phyloP scores from a whole-genome alignment of 2,888 invertebrate species.

The Nephrotoma guestfalica region DNA sequence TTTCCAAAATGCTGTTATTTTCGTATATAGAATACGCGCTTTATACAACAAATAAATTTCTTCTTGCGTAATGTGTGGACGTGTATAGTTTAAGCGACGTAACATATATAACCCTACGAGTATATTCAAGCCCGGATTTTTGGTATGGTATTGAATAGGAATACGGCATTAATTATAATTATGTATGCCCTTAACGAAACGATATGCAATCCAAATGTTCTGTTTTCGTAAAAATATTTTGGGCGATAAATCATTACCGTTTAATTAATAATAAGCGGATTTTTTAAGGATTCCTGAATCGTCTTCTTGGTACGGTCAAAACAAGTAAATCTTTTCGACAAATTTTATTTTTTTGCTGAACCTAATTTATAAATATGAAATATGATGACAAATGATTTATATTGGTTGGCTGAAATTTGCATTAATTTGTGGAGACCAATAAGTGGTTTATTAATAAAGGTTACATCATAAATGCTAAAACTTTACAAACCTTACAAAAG shows the following conservation, averaged over 20 bases:
- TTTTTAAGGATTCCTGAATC: neutral
- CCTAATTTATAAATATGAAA: neutral
- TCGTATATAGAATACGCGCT: neutral
- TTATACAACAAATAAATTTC: neutral
- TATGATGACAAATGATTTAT: neutral
- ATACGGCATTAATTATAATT: neutral
- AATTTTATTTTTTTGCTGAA: neutral
- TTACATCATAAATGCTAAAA: too few species aligned
- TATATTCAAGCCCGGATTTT: too few species aligned
- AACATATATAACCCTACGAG: neutral
- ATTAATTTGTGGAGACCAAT: too few species aligned
- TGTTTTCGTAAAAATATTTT: neutral
- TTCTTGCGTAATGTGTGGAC: neutral
- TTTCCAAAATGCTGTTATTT: neutral
- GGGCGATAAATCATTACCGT: neutral
- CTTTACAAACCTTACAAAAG: too few species aligned
- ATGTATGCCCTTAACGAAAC: neutral
- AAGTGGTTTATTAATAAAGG: too few species aligned
- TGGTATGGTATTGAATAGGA: neutral
- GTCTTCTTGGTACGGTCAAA: neutral
- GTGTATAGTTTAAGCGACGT: neutral
- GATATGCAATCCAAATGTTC: neutral
- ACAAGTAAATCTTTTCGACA: neutral
- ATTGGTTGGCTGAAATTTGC: too few species aligned
- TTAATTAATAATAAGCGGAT: neutral